Conservation (phyloP, 1,140 invertebrate species). For the Sogatella furcifera region DNA sequence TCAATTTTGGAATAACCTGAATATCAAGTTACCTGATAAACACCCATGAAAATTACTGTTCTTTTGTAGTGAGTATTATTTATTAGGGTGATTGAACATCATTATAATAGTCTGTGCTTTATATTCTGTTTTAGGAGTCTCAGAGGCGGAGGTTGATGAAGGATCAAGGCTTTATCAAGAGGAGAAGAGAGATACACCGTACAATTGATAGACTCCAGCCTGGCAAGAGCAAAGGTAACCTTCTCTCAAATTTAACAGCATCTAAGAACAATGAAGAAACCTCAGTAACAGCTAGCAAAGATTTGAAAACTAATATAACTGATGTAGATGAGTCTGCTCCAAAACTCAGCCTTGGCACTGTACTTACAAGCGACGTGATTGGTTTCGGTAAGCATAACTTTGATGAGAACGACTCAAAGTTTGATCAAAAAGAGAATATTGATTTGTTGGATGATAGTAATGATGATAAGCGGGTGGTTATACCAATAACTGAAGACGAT, state of each 20-base stretch:
- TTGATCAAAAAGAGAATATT: conserved; percentile 22
- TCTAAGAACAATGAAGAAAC: conserved; percentile 13
- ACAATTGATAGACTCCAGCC: conserved; percentile 73
- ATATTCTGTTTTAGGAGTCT: conserved; percentile 20
- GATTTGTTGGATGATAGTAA: conserved; percentile 30
- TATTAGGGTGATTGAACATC: neutral
- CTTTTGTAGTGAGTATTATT: neutral
- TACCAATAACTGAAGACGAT: conserved; percentile 8
- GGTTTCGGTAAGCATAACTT: conserved; percentile 23
- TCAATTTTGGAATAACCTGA: too few species aligned
- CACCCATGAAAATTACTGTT: too few species aligned
- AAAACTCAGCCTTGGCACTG: conserved; percentile 68
- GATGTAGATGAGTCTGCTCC: conserved; percentile 49
- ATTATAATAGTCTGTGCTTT: too few species aligned
- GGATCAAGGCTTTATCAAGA: conserved; percentile 26
- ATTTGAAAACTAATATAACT: conserved; percentile 39
- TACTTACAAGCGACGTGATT: conserved; percentile 47
- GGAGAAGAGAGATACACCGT: conserved; percentile 61
- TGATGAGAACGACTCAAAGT: neutral
- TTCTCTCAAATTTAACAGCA: conserved; percentile 40
- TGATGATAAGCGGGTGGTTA: conserved; percentile 21
- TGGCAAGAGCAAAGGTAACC: conserved; percentile 73
- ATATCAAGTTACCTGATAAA: too few species aligned
- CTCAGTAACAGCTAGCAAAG: conserved; percentile 28
- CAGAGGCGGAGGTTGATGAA: conserved; percentile 20